Evolutionary conservation across 2,888 invertebrate genomes (phyloP).

Genomic region (Drosophila mimetica): DNA sequence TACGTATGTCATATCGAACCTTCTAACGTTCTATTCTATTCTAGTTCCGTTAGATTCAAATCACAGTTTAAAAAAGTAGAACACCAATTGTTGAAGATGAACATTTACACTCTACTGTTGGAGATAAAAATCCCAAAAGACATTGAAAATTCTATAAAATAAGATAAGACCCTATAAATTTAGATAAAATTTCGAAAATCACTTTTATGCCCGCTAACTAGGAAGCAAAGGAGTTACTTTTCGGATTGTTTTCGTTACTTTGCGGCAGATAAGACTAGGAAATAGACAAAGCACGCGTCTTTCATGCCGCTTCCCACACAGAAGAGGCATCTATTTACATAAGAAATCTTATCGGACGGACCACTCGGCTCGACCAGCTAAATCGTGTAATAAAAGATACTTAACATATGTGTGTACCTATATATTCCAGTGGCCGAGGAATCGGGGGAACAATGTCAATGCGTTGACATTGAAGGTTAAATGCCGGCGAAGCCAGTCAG

Average conservation of each 20-base stretch:
- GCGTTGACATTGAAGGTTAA: conserved; percentile 67
- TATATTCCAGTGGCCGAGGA: conserved; percentile 8
- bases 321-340: conserved; percentile 40
- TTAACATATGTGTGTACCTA: neutral
- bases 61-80: neutral
- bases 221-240: neutral
- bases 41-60: neutral
- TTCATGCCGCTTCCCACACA: conserved; percentile 2
- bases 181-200: neutral
- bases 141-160: neutral
- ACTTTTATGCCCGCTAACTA: neutral
- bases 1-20: neutral
- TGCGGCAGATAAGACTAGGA: conserved; percentile 1
- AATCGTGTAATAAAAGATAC: conserved; percentile 34
- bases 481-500: conserved; percentile 41
- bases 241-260: neutral
- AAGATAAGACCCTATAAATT: too few relatives aligned
- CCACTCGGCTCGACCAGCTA: conserved; percentile 28
- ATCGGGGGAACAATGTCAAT: conserved; percentile 45
- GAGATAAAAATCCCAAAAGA: neutral
- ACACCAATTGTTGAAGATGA: neutral
- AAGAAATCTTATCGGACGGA: conserved; percentile 42
- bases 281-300: conserved; percentile 5
- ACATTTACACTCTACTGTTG: too few relatives aligned
- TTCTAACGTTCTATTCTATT: neutral